Evolutionary conservation across 2,888 invertebrate species (phyloP).

Genomic region (Aleiodes alternator): DNA sequence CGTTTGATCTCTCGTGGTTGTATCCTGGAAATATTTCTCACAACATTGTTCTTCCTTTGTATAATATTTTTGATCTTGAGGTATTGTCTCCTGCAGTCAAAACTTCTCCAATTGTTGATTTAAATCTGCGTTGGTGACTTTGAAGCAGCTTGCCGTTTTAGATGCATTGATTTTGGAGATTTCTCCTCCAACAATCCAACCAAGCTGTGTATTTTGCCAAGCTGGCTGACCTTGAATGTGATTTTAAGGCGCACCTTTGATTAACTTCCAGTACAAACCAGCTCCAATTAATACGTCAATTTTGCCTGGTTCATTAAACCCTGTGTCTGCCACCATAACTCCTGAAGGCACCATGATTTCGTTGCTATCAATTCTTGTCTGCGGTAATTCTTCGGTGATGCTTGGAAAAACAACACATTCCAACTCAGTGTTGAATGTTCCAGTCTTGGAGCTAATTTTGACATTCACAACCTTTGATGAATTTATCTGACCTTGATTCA

Average conservation of each 20-base stretch:
- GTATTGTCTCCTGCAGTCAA: slow-evolving; percentile 41
- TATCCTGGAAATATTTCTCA: no score
- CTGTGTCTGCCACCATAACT: not conserved
- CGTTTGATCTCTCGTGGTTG: no score
- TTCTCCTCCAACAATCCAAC: slow-evolving; percentile 34
- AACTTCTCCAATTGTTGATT: slow-evolving; percentile 52
- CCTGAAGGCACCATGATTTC: slow-evolving; percentile 33
- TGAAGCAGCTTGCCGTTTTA: not conserved
- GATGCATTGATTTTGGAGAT: not conserved
- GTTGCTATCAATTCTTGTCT: slow-evolving; percentile 33
- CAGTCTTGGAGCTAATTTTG: not conserved
- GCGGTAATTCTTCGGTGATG: slow-evolving; percentile 41
- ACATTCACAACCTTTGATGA: not conserved
- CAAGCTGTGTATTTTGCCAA: slow-evolving; percentile 48
- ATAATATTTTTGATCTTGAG: no score
- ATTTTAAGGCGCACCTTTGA: slow-evolving; percentile 39
- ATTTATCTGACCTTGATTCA: slow-evolving; percentile 17
- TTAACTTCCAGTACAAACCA: slow-evolving; percentile 49
- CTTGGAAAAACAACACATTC: slow-evolving; percentile 40
- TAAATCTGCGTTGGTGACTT: slow-evolving; percentile 34
- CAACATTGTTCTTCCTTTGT: no score
- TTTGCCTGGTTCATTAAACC: slow-evolving; percentile 44
- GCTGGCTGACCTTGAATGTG: slow-evolving; percentile 35
- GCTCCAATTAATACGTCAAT: slow-evolving; percentile 50
- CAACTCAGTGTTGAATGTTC: slow-evolving; percentile 27